Base-by-base conservation (phyloP, 1,140 invertebrate genomes). In the Heliothis subflexa region DNA sequence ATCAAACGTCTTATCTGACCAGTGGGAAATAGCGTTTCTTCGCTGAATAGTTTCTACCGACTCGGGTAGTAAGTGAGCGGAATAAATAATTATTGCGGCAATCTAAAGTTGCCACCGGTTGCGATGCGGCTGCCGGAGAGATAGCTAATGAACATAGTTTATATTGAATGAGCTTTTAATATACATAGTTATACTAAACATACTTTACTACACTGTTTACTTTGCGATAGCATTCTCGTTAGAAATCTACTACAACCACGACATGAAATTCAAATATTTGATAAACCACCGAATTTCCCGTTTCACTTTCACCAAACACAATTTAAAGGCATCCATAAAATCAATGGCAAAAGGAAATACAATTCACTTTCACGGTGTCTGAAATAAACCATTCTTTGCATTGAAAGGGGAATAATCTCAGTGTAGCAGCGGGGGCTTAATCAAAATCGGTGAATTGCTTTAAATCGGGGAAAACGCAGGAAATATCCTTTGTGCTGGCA, bases 1-100 rank as follows among this genome's bases (percentile, higher is more conserved):
- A 94, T 93, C 91, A 93, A 92, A 93, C 92, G 93, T 91, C 92
- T 94, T 94, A 94, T 94, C 93, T 94, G 91, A 92, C 93, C 91
- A 87, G 78, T 83, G 90, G 87, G 91, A 92, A 92, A 91, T 91
- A 92, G 88, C 89, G 88, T 92, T 93, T 93, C 91, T 87, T 89
- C 89, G 85, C 81, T 94, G 90, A 94, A 94, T 94, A 91, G 93
- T 93, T 90, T 83, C 81, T 62, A 83, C 87, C 79, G 86, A 90
- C 87, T 90, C 87, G 88, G 80, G 78, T 83, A 83, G 87, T 81
- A 88, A 92, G 91, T 94, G 93, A 93, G 91, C 88, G 88, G 93
- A 94, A 94, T 94, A 92, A 93, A 93, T 94, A 94, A 94, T 94
- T 93, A 91, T 93, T 91, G 89, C 86, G 82, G 85, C 88, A 88